phyloP scores from a whole-genome alignment of 30 jellyfish, hydroid and myxozoan genomes.

The Cassiopea andromeda region DNA sequence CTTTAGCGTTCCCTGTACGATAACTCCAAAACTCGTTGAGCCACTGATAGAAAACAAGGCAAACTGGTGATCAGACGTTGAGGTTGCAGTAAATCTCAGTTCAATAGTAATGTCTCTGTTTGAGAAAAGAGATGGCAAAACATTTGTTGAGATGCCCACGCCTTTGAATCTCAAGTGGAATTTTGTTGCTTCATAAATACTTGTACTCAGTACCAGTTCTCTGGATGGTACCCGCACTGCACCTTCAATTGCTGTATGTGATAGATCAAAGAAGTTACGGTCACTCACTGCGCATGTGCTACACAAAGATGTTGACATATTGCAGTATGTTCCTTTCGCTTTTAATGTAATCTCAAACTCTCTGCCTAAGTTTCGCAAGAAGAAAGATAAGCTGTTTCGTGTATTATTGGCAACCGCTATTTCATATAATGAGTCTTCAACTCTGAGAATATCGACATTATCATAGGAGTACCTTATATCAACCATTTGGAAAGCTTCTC shows the following conservation, averaged over 20 bases:
- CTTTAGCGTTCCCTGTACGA: conserved; percentile 54
- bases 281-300: conserved; percentile 50
- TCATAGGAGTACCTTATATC: not conserved
- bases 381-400: conserved; percentile 29
- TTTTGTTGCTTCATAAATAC: conserved; percentile 43
- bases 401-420: conserved; percentile 31
- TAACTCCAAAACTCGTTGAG: conserved; percentile 37
- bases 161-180: conserved; percentile 34
- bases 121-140: conserved; percentile 31
- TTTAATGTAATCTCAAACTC: conserved; percentile 45
- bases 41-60: conserved; percentile 48
- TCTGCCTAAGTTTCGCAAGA: conserved; percentile 35
- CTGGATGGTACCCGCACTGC: conserved; percentile 39
- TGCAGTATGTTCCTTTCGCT: conserved; percentile 49
- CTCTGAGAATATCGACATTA: conserved; percentile 6
- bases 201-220: conserved; percentile 8
- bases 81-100: conserved; percentile 40
- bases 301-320: conserved; percentile 47
- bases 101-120: conserved; percentile 58
- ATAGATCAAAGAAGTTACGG: conserved; percentile 43
- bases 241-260: conserved; percentile 45
- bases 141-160: conserved; percentile 68
- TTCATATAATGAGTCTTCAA: conserved; percentile 46
- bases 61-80: conserved; percentile 13
- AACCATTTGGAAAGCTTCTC: not conserved